phyloP scores from a whole-genome alignment of 2,888 invertebrate species.

The Thecocarcelia acutangulata region DNA sequence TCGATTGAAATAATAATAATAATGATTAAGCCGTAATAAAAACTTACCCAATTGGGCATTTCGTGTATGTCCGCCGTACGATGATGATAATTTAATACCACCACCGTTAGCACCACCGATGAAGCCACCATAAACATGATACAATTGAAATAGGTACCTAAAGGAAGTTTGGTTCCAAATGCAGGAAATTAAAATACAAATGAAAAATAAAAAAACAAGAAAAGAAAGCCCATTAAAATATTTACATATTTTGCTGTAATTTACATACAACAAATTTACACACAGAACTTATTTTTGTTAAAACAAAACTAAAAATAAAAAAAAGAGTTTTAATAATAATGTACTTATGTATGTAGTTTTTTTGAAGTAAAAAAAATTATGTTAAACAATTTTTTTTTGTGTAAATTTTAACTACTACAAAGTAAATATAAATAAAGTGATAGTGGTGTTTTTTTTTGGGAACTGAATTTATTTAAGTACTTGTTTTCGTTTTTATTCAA shows the following conservation, averaged over 20 bases:
- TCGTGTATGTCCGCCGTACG: constrained; percentile 97
- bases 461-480: constrained; percentile 20
- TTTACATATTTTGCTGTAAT: constrained; percentile 24
- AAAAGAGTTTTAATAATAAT: constrained; percentile 73
- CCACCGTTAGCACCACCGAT: constrained; percentile 97
- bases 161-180: constrained; percentile 68
- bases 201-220: constrained; percentile 20
- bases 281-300: constrained; percentile 55
- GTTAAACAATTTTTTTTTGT: constrained; percentile 45
- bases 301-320: constrained; percentile 16
- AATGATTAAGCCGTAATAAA: neutral
- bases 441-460: constrained; percentile 25
- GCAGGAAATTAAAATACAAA: constrained; percentile 74
- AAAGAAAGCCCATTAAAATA: constrained; percentile 33
- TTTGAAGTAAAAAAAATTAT: neutral
- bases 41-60: constrained; percentile 97
- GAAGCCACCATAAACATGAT: constrained; percentile 99
- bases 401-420: constrained; percentile 51
- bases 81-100: constrained; percentile 98
- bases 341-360: constrained; percentile 35
- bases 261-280: constrained; percentile 64
- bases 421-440: constrained; percentile 29
- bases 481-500: constrained; percentile 20
- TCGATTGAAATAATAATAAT: neutral
- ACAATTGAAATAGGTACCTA: constrained; percentile 99